These are phyloP conservation scores for Disparrhopalites patrizii DNA, from an alignment of 2,888 invertebrate genomes.

Conservation along the genomic window DNA sequence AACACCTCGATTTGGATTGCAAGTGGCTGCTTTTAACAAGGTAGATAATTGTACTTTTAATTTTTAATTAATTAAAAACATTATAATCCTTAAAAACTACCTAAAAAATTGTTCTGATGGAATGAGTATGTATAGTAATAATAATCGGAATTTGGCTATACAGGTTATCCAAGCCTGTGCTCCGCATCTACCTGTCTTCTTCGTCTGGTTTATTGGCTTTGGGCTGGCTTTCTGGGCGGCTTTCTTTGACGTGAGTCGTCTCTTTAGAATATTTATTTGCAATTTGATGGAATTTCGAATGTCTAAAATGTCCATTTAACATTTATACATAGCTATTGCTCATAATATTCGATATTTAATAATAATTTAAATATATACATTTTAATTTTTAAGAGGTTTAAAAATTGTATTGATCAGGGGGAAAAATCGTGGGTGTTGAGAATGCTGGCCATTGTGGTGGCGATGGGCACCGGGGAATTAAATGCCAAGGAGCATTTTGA, in stretches of 20 bases:
- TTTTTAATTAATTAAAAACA: background rate
- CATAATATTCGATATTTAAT: too few relatives aligned
- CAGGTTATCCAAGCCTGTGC: background rate
- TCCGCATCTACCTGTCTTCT: conserved; percentile 3
- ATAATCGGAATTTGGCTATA: background rate
- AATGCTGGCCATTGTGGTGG: conserved; percentile 14
- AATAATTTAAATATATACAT: too few relatives aligned
- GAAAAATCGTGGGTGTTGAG: background rate
- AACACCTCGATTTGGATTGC: conserved; percentile 11
- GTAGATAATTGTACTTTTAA: background rate
- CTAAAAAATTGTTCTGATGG: background rate
- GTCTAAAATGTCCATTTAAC: too few relatives aligned
- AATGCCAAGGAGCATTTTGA: background rate
- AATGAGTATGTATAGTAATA: background rate
- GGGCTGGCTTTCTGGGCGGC: conserved; percentile 9
- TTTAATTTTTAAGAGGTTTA: too few relatives aligned
- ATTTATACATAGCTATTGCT: too few relatives aligned
- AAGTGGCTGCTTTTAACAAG: conserved; percentile 10
- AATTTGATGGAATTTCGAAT: background rate
- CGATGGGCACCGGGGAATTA: conserved; percentile 10
- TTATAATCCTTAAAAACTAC: background rate
- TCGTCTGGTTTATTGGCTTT: conserved; percentile 22
- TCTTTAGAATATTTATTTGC: background rate
- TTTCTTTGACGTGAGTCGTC: background rate
- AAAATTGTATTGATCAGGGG: too few relatives aligned